Base-by-base conservation (phyloP, 2,888 invertebrate genomes). In the Salticus scenicus region DNA sequence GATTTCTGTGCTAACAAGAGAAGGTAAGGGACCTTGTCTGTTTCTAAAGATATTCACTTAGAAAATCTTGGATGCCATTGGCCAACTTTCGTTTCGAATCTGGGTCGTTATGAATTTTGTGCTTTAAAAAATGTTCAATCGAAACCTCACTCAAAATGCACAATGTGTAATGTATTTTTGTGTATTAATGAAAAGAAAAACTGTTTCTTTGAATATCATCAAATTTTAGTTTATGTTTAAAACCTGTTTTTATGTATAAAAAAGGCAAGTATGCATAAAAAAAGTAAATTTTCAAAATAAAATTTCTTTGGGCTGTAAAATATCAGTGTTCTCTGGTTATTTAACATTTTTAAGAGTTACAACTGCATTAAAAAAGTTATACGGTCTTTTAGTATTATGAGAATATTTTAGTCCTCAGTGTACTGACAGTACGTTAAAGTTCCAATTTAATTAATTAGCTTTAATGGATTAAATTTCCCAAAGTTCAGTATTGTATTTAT, bases 31-130 rank as follows among this genome's bases (percentile, higher is more conserved):
- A 57, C 51, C 30, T 57, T 73, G 57, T 57, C 73, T 57, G 73
- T 73, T 73, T 73, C n/a, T 37, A 37, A 37, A 7, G 37, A 37
- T 37, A 37, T 37, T 51, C 27, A 28, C 41, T 74, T 57, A 33
- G 31, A 74, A 74, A 74, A 74, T 74, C 57, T 31, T 31, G 69
- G 69, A 69, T 69, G 69, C 69, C 69, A 69, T 69, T 31, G 74
- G 57, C 74, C 74, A 74, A 63, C 74, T 31, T 63, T 75, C 42
- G 75, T 42, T 28, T 66, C 75, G 75, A 75, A 75, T 66, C 75
- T 41, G 41, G 66, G 75, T 41, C 66, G 75, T 41, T 66, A 42
- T 75, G 66, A 66, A 75, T 66, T 51, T 17, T 20, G 51, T 51
- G 51, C 24, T 8, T 14, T 51, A 5, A 51, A 51, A 51, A 20